Evolutionary conservation across 1,140 invertebrate species (phyloP), one percentile per base, ranked within the genome.

Genomic region (Neodiprion pinetum): DNA sequence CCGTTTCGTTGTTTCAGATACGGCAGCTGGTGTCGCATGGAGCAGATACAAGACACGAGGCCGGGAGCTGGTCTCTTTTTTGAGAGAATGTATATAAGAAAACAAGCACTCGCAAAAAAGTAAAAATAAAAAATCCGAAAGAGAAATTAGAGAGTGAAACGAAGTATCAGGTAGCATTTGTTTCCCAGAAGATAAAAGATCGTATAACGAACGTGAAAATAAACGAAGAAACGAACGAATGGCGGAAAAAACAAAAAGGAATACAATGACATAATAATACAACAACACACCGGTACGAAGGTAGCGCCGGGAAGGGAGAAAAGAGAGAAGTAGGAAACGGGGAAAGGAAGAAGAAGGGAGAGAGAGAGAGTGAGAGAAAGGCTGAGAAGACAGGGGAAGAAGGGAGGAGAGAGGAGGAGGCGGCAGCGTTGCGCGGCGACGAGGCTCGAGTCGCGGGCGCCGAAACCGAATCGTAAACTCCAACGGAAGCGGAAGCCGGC

Each of bases 401-500:
- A 14, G 7, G 47, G n/a, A 53, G 71, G 47, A 23, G 71, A 17
- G 74, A 3, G 23, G 12, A 68, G 75, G 71, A 69, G 72, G 75
- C 67, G 67, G 70, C 75, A 28, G 68, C 74, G 17, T 7, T 12
- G 71, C 28, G 28, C 28, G 28, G 28, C 28, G 28, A 40, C 28
- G 28, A 40, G 28, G 28, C 28, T 40, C 28, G 28, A 40, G 70
- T 72, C 74, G 17, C 11, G 9, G 28, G 40, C 7, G 75, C 72
- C 67, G n/a, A 14, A 9, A 75, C 28, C n/a, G 28, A 72, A 72
- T 17, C 23, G n/a, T n/a, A 75, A 67, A n/a, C 17, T 23, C 71
- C 48, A 72, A 65, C 48, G 71, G 23, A 61, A 23, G 61, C 71
- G 69, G 61, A 71, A 70, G 72, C 72, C 76, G 70, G 73, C 67